Percentiles rank a stretch among this genome's conserved stretches.
Evolutionary conservation across 2,797 vertebrate genomes (phyloP).

Genomic region (Enteromius unitaeniatus): DNA sequence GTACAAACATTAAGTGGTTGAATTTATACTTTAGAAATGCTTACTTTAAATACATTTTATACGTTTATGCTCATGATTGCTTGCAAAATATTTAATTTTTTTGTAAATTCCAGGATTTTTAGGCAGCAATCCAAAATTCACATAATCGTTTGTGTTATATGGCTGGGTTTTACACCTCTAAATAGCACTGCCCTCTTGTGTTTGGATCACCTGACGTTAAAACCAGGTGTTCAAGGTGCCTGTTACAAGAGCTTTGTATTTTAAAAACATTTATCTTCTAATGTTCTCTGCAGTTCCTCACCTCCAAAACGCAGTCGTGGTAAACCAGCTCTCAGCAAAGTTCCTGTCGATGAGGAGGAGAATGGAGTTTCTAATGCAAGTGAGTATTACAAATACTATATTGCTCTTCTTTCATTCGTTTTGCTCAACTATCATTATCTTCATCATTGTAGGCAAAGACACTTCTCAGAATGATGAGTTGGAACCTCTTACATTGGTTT

Average conservation of each 20-base stretch:
- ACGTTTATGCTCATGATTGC: background rate
- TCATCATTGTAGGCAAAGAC: conserved; percentile 50
- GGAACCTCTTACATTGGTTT: conserved; percentile 93
- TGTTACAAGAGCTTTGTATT: background rate
- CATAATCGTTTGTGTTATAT: background rate
- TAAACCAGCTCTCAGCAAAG: conserved; percentile 90
- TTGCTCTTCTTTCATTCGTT: background rate
- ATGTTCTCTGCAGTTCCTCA: conserved; percentile 73
- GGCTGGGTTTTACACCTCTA: background rate
- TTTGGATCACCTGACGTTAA: background rate
- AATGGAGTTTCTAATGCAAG: conserved; percentile 84
- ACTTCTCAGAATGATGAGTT: conserved; percentile 70
- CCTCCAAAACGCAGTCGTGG: conserved; percentile 92
- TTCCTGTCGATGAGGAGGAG: conserved; percentile 83
- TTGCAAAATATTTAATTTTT: background rate
- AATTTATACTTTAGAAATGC: background rate
- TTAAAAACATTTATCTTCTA: conserved; percentile 31
- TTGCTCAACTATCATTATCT: background rate
- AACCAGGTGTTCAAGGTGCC: background rate
- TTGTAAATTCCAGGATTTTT: background rate
- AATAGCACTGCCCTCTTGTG: background rate
- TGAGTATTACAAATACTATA: conserved; percentile 56
- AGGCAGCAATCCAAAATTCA: background rate
- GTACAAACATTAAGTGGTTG: background rate
- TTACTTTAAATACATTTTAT: background rate